Evolutionary conservation across 2,797 vertebrate genomes (phyloP).

Genomic region (Myotis findleyi): DNA sequence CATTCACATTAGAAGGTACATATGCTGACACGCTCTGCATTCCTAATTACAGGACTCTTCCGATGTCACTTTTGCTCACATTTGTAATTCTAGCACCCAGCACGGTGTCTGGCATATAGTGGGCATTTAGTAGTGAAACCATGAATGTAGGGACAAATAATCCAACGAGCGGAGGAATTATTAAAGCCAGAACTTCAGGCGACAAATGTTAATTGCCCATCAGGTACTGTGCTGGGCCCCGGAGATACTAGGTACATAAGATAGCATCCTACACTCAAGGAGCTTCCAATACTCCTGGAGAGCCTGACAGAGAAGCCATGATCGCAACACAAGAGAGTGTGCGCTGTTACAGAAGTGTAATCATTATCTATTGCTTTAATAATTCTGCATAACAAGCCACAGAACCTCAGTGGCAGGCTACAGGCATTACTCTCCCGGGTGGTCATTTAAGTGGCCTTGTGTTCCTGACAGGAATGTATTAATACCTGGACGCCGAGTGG

Average conservation of each 20-base stretch:
- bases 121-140: background rate
- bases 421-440: background rate
- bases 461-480: background rate
- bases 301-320: background rate
- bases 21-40: background rate
- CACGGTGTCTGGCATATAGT: background rate
- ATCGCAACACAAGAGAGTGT: background rate
- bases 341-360: background rate
- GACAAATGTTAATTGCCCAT: background rate
- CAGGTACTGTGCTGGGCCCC: background rate
- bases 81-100: background rate
- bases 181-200: constrained; percentile 4
- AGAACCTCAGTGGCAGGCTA: background rate
- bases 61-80: background rate
- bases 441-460: background rate
- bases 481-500: background rate
- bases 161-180: background rate
- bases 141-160: background rate
- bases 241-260: background rate
- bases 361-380: background rate
- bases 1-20: background rate
- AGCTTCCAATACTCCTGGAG: background rate
- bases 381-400: background rate
- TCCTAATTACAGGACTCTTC: background rate
- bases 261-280: background rate